Evolutionary conservation across 2,797 vertebrate genomes (phyloP).

Genomic region (Hemitrygon akajei): DNA sequence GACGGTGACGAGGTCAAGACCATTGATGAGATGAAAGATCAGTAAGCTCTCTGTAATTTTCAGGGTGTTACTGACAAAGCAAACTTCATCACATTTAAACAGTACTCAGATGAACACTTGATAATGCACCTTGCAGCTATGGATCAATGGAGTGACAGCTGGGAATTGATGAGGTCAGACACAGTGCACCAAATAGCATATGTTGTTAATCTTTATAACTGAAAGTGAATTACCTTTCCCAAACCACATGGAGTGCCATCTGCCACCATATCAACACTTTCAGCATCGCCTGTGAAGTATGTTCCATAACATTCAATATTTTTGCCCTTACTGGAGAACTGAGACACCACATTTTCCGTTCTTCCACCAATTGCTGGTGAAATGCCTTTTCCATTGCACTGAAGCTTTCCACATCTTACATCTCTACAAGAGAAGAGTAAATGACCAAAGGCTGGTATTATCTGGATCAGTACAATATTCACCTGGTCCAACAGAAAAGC

Average conservation of each 20-base stretch:
- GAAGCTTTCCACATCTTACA: conserved; percentile 31
- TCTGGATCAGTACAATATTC: too few relatives aligned
- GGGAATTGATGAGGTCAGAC: too few relatives aligned
- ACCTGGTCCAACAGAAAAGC: too few relatives aligned
- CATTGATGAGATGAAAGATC: too few relatives aligned
- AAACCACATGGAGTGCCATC: conserved; percentile 1
- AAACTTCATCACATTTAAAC: too few relatives aligned
- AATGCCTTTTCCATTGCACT: conserved; percentile 21
- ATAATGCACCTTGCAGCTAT: too few relatives aligned
- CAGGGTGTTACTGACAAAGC: too few relatives aligned
- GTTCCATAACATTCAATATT: conserved; percentile 16
- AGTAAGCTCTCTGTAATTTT: too few relatives aligned
- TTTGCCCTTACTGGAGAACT: neutral
- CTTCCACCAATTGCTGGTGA: conserved; percentile 8
- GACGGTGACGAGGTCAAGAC: too few relatives aligned
- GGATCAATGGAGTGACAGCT: too few relatives aligned
- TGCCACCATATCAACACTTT: conserved; percentile 29
- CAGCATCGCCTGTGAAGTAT: conserved; percentile 3
- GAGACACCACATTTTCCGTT: neutral
- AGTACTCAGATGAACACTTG: too few relatives aligned
- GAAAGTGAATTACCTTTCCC: conserved; percentile 1
- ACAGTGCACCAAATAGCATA: too few relatives aligned
- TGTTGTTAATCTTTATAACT: neutral
- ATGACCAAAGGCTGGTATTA: neutral
- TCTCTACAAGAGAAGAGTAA: conserved; percentile 14